phyloP scores from a whole-genome alignment of 2,888 invertebrate species.

The Theretra japonica region DNA sequence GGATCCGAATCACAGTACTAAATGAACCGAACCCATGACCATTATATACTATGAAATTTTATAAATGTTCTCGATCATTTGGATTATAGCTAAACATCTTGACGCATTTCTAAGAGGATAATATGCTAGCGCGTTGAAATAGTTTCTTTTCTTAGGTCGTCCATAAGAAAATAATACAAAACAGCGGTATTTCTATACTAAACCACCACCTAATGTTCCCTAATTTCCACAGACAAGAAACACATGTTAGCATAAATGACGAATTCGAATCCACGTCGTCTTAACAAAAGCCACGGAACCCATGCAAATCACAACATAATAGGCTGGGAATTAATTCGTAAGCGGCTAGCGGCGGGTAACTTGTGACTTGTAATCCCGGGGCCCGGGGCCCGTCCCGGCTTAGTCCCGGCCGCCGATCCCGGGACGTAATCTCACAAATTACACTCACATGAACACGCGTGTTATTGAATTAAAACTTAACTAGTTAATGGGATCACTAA shows the following conservation, averaged over 20 bases:
- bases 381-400: constrained; percentile 38
- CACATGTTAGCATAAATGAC: constrained; percentile 1
- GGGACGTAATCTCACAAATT: constrained; percentile 53
- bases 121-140: too few relatives aligned
- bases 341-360: constrained; percentile 43
- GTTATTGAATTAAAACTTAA: constrained; percentile 56
- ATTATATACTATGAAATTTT: too few relatives aligned
- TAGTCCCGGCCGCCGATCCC: constrained; percentile 40
- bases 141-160: too few relatives aligned
- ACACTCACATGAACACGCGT: constrained; percentile 51
- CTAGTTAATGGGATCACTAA: constrained; percentile 17
- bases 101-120: too few relatives aligned
- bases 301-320: constrained; percentile 53
- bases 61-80: too few relatives aligned
- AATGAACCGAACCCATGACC: too few relatives aligned
- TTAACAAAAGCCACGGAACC: constrained; percentile 42
- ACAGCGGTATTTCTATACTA: not conserved
- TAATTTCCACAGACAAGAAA: not conserved
- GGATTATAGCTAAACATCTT: too few relatives aligned
- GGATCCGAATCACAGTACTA: too few relatives aligned
- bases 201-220: not conserved
- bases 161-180: too few relatives aligned
- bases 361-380: constrained; percentile 45
- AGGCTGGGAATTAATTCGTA: constrained; percentile 54
- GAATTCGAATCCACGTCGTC: not conserved